A percentile compares a stretch with the other conserved stretches of the same genome.
Conservation (phyloP, 2,113 vertebrate genomes). For the Perca flavescens region DNA sequence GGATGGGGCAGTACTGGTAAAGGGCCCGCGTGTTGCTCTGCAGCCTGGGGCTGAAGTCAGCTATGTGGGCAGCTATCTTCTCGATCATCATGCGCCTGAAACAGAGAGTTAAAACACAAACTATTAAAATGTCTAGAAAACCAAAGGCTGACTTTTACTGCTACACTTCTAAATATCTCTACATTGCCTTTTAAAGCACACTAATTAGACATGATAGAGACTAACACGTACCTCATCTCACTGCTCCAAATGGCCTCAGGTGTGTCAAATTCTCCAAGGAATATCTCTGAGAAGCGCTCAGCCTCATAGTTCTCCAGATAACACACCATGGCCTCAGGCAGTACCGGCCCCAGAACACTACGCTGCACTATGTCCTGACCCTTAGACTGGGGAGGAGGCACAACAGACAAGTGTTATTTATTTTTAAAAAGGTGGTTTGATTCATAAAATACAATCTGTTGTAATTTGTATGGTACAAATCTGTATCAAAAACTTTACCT, state of each 20-base stretch:
- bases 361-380: slow-evolving; percentile 96
- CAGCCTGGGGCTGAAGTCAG: slow-evolving; percentile 97
- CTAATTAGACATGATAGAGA: background rate
- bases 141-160: background rate
- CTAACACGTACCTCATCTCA: slow-evolving; percentile 92
- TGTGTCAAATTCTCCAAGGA: slow-evolving; percentile 98
- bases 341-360: slow-evolving; percentile 94
- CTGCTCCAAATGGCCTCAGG: slow-evolving; percentile 99
- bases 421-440: background rate
- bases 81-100: slow-evolving; percentile 97
- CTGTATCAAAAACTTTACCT: slow-evolving; percentile 82
- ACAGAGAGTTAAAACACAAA: background rate
- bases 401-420: background rate
- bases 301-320: slow-evolving; percentile 98
- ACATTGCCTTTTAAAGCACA: background rate
- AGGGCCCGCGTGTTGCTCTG: slow-evolving; percentile 98
- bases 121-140: background rate
- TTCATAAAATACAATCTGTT: background rate
- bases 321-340: slow-evolving; percentile 99
- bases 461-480: background rate
- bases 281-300: slow-evolving; percentile 98
- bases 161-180: background rate
- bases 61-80: slow-evolving; percentile 97
- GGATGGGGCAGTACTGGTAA: slow-evolving; percentile 98
- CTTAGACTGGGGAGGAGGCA: slow-evolving; percentile 86